Evolutionary conservation across 2,888 invertebrate genomes (phyloP).

Genomic region (Ectropis crepuscularia): DNA sequence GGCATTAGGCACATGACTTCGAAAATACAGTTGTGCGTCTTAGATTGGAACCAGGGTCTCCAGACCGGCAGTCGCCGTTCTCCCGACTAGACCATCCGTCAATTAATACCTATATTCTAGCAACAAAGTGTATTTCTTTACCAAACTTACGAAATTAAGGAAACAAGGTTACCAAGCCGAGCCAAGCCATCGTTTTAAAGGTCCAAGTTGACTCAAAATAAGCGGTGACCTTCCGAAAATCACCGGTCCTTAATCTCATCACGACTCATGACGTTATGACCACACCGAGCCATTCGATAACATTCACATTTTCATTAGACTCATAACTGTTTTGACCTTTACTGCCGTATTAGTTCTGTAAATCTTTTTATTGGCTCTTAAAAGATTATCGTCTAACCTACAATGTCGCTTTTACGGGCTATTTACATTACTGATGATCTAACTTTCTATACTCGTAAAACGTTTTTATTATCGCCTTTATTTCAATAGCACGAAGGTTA

Average conservation of each 20-base stretch:
- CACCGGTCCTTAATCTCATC: constrained; percentile 22
- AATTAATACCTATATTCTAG: too few species aligned
- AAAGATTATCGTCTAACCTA: constrained; percentile 18
- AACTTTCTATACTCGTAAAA: neutral
- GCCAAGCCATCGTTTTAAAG: neutral
- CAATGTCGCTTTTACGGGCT: constrained; percentile 5
- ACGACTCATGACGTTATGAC: constrained; percentile 24
- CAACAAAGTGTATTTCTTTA: too few species aligned
- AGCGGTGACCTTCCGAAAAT: constrained; percentile 22
- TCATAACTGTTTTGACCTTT: constrained; percentile 38
- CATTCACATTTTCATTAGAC: constrained; percentile 36
- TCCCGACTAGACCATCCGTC: too few species aligned
- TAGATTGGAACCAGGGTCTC: too few species aligned
- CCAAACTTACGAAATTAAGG: neutral
- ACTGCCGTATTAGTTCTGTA: constrained; percentile 32
- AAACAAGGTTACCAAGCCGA: neutral
- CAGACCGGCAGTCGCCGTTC: too few species aligned
- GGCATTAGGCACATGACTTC: too few species aligned
- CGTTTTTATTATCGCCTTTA: too few species aligned
- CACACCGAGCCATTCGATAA: constrained; percentile 28
- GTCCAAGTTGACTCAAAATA: neutral
- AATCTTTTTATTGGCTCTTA: constrained; percentile 37
- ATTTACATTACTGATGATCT: neutral
- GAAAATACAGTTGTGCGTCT: too few species aligned
- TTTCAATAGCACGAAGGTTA: too few species aligned